Conservation (phyloP, 2,888 invertebrate genomes). For the Drosophila buzzatii region DNA sequence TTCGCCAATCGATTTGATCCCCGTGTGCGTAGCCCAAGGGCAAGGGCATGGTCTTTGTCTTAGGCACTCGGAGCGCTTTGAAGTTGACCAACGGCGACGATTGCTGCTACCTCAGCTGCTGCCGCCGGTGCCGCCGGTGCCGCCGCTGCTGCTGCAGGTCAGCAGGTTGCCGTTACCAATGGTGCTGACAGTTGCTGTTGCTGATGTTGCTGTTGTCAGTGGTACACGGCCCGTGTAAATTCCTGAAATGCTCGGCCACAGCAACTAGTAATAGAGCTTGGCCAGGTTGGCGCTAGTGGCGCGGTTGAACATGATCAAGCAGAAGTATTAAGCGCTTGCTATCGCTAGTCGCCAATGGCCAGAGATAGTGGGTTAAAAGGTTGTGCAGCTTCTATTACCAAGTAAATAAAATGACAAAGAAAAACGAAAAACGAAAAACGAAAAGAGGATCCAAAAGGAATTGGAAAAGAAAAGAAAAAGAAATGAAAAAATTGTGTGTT, state of each 20-base stretch:
- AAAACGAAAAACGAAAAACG: slow-evolving; percentile 42
- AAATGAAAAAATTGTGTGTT: slow-evolving; percentile 74
- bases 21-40: slow-evolving; percentile 44
- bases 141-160: slow-evolving; percentile 54
- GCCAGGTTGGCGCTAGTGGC: slow-evolving; percentile 36
- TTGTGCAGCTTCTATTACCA: slow-evolving; percentile 63
- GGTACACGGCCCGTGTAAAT: slow-evolving; percentile 81
- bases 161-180: slow-evolving; percentile 70
- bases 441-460: not conserved
- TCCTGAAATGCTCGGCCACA: slow-evolving; percentile 75
- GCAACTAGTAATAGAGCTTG: slow-evolving; percentile 25
- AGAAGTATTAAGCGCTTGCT: slow-evolving; percentile 50
- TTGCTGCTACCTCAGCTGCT: slow-evolving; percentile 18
- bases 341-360: slow-evolving; percentile 24
- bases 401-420: slow-evolving; percentile 42
- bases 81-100: slow-evolving; percentile 55
- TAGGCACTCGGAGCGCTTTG: slow-evolving; percentile 60
- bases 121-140: not conserved
- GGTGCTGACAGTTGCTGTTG: slow-evolving; percentile 51
- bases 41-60: slow-evolving; percentile 52
- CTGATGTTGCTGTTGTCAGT: slow-evolving; percentile 53
- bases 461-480: slow-evolving; percentile 50
- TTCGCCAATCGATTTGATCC: slow-evolving; percentile 70
- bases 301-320: slow-evolving; percentile 59
- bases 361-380: slow-evolving; percentile 55